Conservation (phyloP, 2,113 vertebrate genomes). For the Tychaedon coryphoeus region DNA sequence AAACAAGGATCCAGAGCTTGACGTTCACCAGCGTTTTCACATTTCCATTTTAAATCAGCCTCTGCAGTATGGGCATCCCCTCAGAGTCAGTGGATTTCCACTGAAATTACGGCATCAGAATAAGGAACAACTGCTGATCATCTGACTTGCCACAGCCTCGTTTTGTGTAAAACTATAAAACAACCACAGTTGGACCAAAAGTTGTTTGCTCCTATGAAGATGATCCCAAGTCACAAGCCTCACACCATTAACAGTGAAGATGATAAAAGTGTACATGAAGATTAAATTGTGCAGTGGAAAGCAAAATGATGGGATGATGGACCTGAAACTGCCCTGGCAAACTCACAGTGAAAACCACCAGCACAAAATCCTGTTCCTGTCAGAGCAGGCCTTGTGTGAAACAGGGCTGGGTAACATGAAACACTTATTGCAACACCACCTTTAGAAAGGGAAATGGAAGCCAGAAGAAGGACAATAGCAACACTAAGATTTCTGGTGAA, state of each 20-base stretch:
- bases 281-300: not conserved
- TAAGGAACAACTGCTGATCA: not conserved
- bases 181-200: rapidly evolving
- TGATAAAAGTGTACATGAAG: rapidly evolving
- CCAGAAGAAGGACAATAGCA: not conserved
- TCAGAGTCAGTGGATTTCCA: not conserved
- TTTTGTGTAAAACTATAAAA: not conserved
- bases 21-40: not conserved
- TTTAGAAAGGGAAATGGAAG: not conserved
- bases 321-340: not conserved
- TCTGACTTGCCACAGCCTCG: rapidly evolving
- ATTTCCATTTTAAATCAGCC: not conserved
- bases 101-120: not conserved
- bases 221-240: not conserved
- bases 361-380: not conserved
- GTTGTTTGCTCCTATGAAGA: not conserved
- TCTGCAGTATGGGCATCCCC: not conserved
- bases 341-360: not conserved
- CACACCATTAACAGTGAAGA: not conserved
- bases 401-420: not conserved
- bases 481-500: not conserved
- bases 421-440: not conserved
- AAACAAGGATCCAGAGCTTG: not conserved
- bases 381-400: not conserved
- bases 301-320: not conserved